Percentiles rank a stretch among this genome's conserved stretches.
These are phyloP conservation scores for Lypha dubia DNA, from an alignment of 2,888 invertebrate species.

Conservation along the genomic window DNA sequence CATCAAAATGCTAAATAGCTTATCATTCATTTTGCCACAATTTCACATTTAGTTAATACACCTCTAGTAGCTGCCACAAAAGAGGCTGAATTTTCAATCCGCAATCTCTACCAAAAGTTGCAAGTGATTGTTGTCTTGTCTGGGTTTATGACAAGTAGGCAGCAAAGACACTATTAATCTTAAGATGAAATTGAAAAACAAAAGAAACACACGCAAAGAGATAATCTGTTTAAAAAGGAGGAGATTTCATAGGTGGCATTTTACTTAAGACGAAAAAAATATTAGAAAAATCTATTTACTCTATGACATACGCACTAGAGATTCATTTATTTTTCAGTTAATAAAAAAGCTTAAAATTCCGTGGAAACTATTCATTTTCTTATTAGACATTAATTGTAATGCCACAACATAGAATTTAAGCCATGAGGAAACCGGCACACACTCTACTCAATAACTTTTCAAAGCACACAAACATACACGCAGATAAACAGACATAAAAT, in stretches of 20 bases:
- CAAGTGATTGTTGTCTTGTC: conserved; percentile 46
- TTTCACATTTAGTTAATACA: conserved; percentile 56
- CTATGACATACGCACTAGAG: not conserved
- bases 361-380: not conserved
- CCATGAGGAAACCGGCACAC: not conserved
- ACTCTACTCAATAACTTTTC: conserved; percentile 17
- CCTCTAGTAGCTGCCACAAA: conserved; percentile 35
- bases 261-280: not conserved
- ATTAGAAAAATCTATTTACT: conserved; percentile 3
- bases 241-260: conserved; percentile 27
- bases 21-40: conserved; percentile 66
- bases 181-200: not conserved
- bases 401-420: conserved; percentile 53
- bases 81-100: conserved; percentile 28
- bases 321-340: too few relatives aligned
- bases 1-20: conserved; percentile 71
- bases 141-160: conserved; percentile 50
- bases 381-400: conserved; percentile 42
- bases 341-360: not conserved
- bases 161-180: conserved; percentile 34
- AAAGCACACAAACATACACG: conserved; percentile 7
- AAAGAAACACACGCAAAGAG: not conserved
- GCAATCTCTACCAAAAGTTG: not conserved
- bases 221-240: conserved; percentile 10
- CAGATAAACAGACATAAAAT: not conserved